Base-by-base conservation (phyloP, 2,113 vertebrate genomes). In the Tor tambroides region DNA sequence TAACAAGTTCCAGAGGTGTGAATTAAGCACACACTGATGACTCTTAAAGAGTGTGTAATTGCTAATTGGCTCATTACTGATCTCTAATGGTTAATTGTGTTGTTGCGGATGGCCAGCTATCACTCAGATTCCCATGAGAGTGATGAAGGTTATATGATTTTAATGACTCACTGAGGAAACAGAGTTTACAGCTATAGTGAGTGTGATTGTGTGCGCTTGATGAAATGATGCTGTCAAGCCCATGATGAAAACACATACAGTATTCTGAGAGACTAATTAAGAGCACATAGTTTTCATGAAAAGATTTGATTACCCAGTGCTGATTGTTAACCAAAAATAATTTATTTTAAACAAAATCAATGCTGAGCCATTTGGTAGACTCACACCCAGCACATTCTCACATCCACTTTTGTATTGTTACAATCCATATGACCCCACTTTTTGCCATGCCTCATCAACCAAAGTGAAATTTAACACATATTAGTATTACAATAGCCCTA, bases 1-100 rank as follows among this genome's bases (percentile, higher is more conserved):
- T 81, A 85, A 85, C 75, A 81, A 63, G 83, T 89, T 85, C 56
- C 80, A 59, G 69, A 87, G 77, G 83, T 88, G 83, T 88, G 77
- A 76, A 85, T 85, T 87, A 87, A 71, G 65, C 43, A 81, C 54
- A 85, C 65, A 15, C 85, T 84, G 77, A 56, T 87, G 77, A 51
- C 81, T 80, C 81, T 75, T 76, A 46, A 74, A 84, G 67, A 80
- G 72, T 56, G n/a, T 85, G 71, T 49, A 84, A 86, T 63, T 80
- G 75, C 65, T 85, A 87, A 87, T 83, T 86, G 79, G 83, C 72
- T 86, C 76, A 87, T 87, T 61, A 75, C 69, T 84, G 7, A 79
- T 80, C 84, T 82, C 71, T 86, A 75, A 56, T 35, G 26, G 86
- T 84, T 84, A 89, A 85, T 81, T 84, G 63, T 72, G 63, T 77